Evolutionary conservation across 37 sponge, comb jelly and placozoan species (phyloP), one percentile per base, ranked within the genome.

Genomic region (Agelas oroides): DNA sequence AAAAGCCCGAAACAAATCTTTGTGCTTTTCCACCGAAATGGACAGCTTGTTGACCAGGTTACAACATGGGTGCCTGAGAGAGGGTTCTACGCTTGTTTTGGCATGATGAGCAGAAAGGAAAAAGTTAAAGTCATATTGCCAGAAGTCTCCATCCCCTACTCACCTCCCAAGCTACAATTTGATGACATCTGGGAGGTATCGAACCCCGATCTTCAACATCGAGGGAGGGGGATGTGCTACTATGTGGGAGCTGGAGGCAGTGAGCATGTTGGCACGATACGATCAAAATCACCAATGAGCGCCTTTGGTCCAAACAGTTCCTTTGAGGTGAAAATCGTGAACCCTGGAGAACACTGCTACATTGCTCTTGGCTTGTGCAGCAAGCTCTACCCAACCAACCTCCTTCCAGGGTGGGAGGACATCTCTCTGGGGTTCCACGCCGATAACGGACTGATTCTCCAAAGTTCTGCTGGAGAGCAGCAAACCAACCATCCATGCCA

Each of bases 361-460:
- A 93, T 93, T 35, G 93, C 90, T 1, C 23, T 89, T 13, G 93
- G 93, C 23, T 74, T 89, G 25, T 93, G 93, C 37, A 71, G 73
- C 36, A 28, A 70, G 30, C 46, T 11, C 23, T 93, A 86, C 61
- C 70, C 90, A 12, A n/a, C 54, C 37, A 81, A 60, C n/a, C 36
- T 46, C 28, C 75, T 93, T 20, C 90, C 87, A 13, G 93, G 93
- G 14, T 93, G 93, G 93, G 65, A 71, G 23, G 62, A 76, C 16
- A 24, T 55, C 2, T 93, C 93, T 55, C 71, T 89, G 24, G 93
- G 93, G 24, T 93, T 82, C 67, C 93, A 93, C 53, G 82, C 82
- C 21, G 90, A 93, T 66, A 60, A 77, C 46, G 93, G 93, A 40
- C 28, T 62, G 30, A 76, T 88, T 17, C 60, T 83, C 39, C 58